Base-by-base conservation (phyloP, 2,888 invertebrate species). In the Cheilosia urbana region DNA sequence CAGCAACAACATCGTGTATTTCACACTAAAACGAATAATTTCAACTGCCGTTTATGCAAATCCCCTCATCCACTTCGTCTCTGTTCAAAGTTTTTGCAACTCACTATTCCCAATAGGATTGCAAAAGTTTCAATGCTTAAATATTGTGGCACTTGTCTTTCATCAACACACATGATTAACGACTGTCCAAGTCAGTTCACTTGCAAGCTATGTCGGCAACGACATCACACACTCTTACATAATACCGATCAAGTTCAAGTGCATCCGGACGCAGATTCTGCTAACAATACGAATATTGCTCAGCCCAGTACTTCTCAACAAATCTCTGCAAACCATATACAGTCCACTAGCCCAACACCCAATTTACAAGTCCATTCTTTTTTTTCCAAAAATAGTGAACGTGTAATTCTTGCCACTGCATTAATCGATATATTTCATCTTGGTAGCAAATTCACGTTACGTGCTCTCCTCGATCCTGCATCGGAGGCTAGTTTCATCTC, bases 381-480 rank as follows among this genome's bases (percentile, higher is more conserved):
- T 15, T 51, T 51, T 51, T 24, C 49, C 24, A 40, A 40, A 40
- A 42, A 42, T n/a, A n/a, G 15, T n/a, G 42, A 42, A 42, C 42
- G n/a, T n/a, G 42, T 51, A 19, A 51, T 51, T 24, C 51, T 51
- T 51, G 51, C 51, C 0, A 51, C n/a, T 13, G 27, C 34, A 21
- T 40, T 53, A 6, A 17, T 66, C 2, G 19, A 53, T 63, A 49
- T 49, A 13, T 34, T 11, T 63, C 49, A 49, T 11, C 34, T 66
- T 40, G 27, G 53, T 19, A 34, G 4, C n/a, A 57, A 57, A 27
- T 47, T 30, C 15, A 30, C 57, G 3, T 9, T 47, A 30, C 24
- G 58, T 17, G 71, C 58, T n/a, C 45, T 69, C 34, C 21, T 71
- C 13, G 49, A 49, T 51, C 30, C 47, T 27, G 55, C 34, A 40